These are phyloP conservation scores for Lerema accius DNA, from an alignment of 1,140 invertebrate species.

Conservation along the genomic window DNA sequence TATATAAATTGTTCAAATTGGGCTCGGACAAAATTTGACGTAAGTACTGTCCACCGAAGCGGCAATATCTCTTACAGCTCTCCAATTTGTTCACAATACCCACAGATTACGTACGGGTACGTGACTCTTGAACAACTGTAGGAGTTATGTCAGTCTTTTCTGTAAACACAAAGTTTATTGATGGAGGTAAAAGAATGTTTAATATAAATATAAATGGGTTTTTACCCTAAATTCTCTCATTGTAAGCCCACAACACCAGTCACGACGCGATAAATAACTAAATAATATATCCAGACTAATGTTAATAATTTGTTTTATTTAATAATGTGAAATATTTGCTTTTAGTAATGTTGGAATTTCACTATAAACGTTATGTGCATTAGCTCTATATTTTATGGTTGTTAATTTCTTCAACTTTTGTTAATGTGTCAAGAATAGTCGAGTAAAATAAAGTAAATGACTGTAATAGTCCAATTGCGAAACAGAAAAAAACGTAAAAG, in stretches of 20 bases:
- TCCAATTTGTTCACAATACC: conserved; percentile 48
- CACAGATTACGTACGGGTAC: conserved; percentile 49
- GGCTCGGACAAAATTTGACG: conserved; percentile 62
- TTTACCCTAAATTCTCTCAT: neutral
- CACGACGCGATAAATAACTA: no score
- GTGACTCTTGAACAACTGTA: conserved; percentile 46
- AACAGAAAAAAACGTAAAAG: no score
- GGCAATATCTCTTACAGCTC: conserved; percentile 44
- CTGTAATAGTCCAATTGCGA: neutral
- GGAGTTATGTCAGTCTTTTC: conserved; percentile 47
- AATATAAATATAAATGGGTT: neutral
- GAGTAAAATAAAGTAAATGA: no score
- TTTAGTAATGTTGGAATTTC: no score
- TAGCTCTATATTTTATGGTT: no score
- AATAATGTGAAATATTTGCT: no score
- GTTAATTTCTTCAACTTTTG: no score
- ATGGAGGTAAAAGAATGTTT: conserved; percentile 4
- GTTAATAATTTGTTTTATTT: no score
- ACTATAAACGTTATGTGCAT: no score
- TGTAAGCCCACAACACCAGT: no score
- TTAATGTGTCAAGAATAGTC: no score
- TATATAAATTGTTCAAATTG: conserved; percentile 79
- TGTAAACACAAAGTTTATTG: conserved; percentile 10
- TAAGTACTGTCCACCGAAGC: conserved; percentile 42
- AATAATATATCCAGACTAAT: no score